phyloP scores from a whole-genome alignment of 2,797 vertebrate species.

The Ispidina picta region DNA sequence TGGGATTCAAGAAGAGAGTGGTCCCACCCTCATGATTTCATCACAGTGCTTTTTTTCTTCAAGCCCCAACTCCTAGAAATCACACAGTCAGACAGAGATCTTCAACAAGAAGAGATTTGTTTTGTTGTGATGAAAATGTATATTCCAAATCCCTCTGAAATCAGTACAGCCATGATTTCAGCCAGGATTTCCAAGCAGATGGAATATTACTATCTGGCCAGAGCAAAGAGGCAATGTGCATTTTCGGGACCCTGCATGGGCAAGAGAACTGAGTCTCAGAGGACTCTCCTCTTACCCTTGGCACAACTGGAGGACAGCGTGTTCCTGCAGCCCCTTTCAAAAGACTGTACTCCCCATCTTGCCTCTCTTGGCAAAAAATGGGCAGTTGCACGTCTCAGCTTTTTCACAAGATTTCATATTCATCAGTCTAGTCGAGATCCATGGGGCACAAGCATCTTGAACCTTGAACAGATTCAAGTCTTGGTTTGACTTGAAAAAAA shows the following conservation, averaged over 20 bases:
- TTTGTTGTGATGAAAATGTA: not conserved
- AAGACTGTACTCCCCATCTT: not conserved
- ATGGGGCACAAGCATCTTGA: not conserved
- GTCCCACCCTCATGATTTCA: not conserved
- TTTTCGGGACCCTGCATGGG: not conserved
- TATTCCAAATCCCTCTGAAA: not conserved
- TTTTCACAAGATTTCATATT: not conserved
- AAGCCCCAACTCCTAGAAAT: not conserved
- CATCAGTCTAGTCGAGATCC: not conserved
- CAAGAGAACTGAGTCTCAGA: not conserved
- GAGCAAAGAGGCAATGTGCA: not conserved
- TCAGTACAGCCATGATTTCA: not conserved
- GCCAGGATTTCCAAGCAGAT: not conserved
- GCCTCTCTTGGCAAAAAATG: not conserved
- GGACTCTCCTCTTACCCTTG: not conserved
- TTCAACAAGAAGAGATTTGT: not conserved
- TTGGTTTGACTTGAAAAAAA: not conserved
- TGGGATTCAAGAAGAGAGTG: not conserved
- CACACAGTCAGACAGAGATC: not conserved
- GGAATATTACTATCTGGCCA: not conserved
- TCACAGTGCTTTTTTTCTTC: not conserved
- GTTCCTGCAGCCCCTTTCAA: not conserved
- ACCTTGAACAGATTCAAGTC: not conserved
- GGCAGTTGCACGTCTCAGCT: not conserved
- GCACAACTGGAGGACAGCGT: not conserved